Percentiles rank a stretch among this genome's conserved stretches.
These are phyloP conservation scores for Eonycteris spelaea DNA, from an alignment of 2,113 vertebrate species.

Conservation along the genomic window DNA sequence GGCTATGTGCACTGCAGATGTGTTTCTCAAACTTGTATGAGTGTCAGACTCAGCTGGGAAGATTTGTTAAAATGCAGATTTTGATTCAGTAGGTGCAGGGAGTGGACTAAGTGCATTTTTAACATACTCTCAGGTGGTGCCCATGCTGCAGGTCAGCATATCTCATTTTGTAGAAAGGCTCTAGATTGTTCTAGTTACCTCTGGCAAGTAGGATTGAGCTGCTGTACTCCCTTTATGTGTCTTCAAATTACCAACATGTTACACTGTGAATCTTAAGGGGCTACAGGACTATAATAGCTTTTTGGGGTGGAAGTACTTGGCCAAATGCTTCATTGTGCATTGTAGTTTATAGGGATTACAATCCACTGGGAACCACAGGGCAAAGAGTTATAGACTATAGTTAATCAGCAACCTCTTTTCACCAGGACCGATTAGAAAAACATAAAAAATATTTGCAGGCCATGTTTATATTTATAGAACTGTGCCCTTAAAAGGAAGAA, in stretches of 20 bases:
- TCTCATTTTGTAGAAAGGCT: background rate
- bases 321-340: background rate
- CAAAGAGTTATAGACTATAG: background rate
- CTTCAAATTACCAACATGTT: background rate
- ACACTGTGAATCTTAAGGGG: background rate
- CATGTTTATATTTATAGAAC: conserved; percentile 24
- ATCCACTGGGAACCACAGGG: background rate
- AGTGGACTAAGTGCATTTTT: background rate
- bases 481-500: background rate
- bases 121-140: background rate
- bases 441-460: background rate
- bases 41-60: background rate
- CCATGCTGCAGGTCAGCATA: background rate
- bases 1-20: background rate
- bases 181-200: background rate
- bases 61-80: background rate
- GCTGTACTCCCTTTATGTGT: background rate
- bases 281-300: background rate
- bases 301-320: background rate
- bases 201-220: background rate
- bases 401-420: background rate
- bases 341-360: background rate
- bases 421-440: background rate
- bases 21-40: background rate
- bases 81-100: background rate